Conservation (phyloP, 2,888 invertebrate genomes). For the Mythimna vitellina region DNA sequence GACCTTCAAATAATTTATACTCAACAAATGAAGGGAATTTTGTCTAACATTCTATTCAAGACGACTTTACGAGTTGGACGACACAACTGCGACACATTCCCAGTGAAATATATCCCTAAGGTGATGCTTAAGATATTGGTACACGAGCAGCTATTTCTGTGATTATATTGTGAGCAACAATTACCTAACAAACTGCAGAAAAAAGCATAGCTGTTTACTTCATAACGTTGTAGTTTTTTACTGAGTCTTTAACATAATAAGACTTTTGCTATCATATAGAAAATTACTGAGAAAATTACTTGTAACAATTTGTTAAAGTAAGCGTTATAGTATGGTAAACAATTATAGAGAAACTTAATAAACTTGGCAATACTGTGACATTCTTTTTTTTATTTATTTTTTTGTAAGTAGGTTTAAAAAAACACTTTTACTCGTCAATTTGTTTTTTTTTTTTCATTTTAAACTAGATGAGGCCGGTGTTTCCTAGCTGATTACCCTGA, state of each 20-base stretch:
- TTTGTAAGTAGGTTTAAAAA: too few species aligned
- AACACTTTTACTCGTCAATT: too few species aligned
- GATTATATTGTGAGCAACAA: not conserved
- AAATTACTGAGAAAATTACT: not conserved
- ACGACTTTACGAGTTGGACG: conserved; percentile 57
- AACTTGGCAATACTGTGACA: too few species aligned
- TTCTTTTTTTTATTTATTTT: too few species aligned
- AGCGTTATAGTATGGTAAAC: not conserved
- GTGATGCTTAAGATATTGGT: conserved; percentile 63
- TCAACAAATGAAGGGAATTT: conserved; percentile 47
- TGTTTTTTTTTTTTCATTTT: too few species aligned
- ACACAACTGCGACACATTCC: conserved; percentile 59
- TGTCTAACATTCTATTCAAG: conserved; percentile 41
- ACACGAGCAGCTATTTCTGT: not conserved
- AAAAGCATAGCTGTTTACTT: not conserved
- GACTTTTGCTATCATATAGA: not conserved
- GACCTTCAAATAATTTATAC: conserved; percentile 33
- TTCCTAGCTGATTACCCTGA: too few species aligned
- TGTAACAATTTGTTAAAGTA: not conserved
- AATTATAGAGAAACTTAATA: too few species aligned
- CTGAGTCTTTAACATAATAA: too few species aligned
- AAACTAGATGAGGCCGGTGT: too few species aligned
- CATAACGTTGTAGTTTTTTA: too few species aligned
- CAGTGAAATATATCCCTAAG: conserved; percentile 64
- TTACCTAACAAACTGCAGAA: not conserved